These are phyloP conservation scores for Cryptosula pallasiana DNA, from an alignment of 2,888 invertebrate genomes.

Conservation along the genomic window DNA sequence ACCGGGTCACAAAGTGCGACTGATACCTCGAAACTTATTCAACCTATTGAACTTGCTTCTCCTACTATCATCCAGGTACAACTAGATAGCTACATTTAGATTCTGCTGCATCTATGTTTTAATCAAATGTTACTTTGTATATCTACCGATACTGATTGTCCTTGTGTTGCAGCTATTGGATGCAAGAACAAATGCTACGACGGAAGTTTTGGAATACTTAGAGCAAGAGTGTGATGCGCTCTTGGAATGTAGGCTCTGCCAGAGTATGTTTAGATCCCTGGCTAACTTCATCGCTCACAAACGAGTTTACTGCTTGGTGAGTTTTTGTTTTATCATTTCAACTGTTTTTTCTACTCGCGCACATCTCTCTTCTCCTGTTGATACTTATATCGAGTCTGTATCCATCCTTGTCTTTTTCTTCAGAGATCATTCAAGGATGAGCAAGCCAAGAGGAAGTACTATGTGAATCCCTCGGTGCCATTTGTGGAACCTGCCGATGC, in stretches of 20 bases:
- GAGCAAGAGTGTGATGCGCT: constrained; percentile 79
- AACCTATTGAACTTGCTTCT: neutral
- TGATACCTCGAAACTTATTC: neutral
- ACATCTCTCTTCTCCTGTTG: too few relatives aligned
- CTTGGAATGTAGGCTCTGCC: constrained; percentile 82
- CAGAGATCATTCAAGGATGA: neutral
- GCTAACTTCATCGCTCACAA: constrained; percentile 86
- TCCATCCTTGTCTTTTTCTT: too few relatives aligned
- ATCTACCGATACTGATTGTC: constrained; percentile 46
- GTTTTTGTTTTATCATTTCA: too few relatives aligned
- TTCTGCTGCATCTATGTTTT: neutral
- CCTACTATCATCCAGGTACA: constrained; percentile 2
- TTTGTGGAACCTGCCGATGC: neutral
- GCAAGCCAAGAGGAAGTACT: neutral
- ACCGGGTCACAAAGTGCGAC: neutral
- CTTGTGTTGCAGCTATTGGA: constrained; percentile 62
- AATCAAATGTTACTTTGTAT: neutral
- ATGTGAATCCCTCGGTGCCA: neutral
- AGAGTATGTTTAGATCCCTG: constrained; percentile 77
- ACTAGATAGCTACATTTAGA: neutral
- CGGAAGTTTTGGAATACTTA: constrained; percentile 71
- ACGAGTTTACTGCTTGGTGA: constrained; percentile 67
- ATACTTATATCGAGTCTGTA: too few relatives aligned
- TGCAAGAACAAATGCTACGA: constrained; percentile 69
- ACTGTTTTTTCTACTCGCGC: too few relatives aligned